phyloP scores from a whole-genome alignment of 53 echinoderm and acorn worm species.

The Actinopyga echinites region DNA sequence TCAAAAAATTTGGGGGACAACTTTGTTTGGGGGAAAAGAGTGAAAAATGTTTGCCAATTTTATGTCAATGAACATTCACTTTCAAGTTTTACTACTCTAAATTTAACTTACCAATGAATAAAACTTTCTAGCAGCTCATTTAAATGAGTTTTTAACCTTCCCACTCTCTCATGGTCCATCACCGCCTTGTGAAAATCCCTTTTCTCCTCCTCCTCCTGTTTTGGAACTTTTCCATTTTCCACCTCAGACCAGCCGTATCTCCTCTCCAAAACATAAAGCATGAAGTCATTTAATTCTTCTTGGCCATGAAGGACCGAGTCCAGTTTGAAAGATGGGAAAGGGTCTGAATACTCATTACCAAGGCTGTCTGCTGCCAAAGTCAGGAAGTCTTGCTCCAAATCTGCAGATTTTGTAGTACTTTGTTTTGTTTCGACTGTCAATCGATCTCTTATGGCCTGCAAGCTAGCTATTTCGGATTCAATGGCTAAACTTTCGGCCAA shows the following conservation, averaged over 20 bases:
- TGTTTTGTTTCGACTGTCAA: background rate
- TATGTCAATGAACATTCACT: too few species aligned
- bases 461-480: background rate
- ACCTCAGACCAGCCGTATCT: constrained; percentile 91
- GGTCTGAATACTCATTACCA: constrained; percentile 57
- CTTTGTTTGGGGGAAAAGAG: too few species aligned
- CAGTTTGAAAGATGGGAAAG: constrained; percentile 73
- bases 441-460: constrained; percentile 9
- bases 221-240: constrained; percentile 3
- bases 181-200: background rate
- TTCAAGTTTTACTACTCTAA: background rate
- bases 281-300: constrained; percentile 77
- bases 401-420: background rate
- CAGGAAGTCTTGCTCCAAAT: constrained; percentile 67
- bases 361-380: constrained; percentile 46
- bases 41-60: too few species aligned
- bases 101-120: constrained; percentile 68
- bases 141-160: constrained; percentile 59
- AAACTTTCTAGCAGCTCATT: constrained; percentile 87
- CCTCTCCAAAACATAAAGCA: constrained; percentile 77
- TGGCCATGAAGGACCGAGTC: constrained; percentile 58
- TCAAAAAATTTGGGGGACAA: too few species aligned
- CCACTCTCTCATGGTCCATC: constrained; percentile 51
- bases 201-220: background rate
- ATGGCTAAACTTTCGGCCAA: background rate